phyloP scores from a whole-genome alignment of 2,797 vertebrate species.

The Platyrinchus mystaceus region DNA sequence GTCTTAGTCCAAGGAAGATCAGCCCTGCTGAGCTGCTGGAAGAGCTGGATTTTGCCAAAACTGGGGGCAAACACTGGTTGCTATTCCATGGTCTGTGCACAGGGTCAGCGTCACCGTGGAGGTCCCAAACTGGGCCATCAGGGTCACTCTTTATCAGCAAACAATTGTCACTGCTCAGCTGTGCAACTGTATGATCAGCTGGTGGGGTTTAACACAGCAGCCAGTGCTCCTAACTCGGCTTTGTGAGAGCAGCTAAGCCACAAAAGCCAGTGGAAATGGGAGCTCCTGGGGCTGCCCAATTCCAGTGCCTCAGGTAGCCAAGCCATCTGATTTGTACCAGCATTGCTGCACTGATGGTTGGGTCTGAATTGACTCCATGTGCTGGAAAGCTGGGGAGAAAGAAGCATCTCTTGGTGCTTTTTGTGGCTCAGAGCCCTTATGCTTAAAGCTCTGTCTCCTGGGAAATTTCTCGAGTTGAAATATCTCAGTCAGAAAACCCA shows the following conservation, averaged over 20 bases:
- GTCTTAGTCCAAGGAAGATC: background rate
- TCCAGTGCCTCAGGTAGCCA: accelerated
- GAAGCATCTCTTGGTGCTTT: background rate
- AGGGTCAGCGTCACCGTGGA: background rate
- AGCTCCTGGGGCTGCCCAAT: background rate
- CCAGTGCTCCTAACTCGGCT: background rate
- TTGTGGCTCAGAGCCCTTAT: background rate
- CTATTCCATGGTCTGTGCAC: background rate
- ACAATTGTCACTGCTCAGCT: background rate
- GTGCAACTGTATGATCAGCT: background rate
- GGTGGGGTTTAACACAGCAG: background rate
- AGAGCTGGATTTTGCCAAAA: background rate
- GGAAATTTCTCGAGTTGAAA: background rate
- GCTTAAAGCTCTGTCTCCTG: background rate
- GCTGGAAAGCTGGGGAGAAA: background rate
- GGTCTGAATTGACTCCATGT: background rate
- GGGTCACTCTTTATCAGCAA: background rate
- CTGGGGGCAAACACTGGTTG: accelerated
- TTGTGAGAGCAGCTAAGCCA: background rate
- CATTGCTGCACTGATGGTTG: accelerated
- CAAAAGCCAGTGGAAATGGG: background rate
- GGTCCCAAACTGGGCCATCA: background rate
- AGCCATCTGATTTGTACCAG: background rate
- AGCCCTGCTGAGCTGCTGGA: background rate
- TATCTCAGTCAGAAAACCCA: background rate